Evolutionary conservation across 2,797 vertebrate genomes (phyloP), one percentile per base, ranked within the genome.

Genomic region (Orestias chungarensis): DNA sequence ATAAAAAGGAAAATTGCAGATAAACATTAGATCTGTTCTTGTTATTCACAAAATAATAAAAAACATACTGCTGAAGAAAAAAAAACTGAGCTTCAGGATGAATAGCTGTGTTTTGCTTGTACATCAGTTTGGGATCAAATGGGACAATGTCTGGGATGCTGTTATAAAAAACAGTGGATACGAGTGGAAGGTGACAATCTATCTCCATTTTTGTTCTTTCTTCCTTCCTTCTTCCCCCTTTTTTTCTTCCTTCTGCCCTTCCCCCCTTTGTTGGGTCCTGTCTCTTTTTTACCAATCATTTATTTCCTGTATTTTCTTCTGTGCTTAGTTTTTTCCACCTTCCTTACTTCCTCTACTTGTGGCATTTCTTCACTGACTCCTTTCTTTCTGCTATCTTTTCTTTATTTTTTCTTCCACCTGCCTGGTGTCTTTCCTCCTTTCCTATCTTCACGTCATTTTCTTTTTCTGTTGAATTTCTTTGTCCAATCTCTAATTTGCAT

Each of bases 111-210:
- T 80, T 43, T 80, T 79, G 76, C 52, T 47, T 74, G 42, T 71
- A n/a, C n/a, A n/a, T n/a, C n/a, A n/a, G n/a, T n/a, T n/a, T n/a
- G n/a, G n/a, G n/a, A n/a, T n/a, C n/a, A n/a, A n/a, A n/a, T n/a
- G n/a, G n/a, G n/a, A n/a, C n/a, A n/a, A 71, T 72, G 80, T 81
- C 77, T 88, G 76, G 67, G 83, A 73, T 76, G 61, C 78, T 85
- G 76, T 86, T 85, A 75, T 18, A 4, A 71, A 79, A 86, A 79
- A 73, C 80, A 64, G 71, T 72, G 35, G 61, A 73, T 84, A 71
- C 74, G 80, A 91, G 83, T 65, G 67, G 52, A 76, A 66, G 72
- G 80, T 73, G 42, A 73, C 73, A 69, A 73, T 71, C 50, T 52
- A 3, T 54, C 35, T 55, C 50, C 38, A 29, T 43, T 25, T 20